A percentile compares a stretch with the other conserved stretches of the same genome.
Conservation (phyloP, 2,888 invertebrate genomes). For the Tenthredo amoena region DNA sequence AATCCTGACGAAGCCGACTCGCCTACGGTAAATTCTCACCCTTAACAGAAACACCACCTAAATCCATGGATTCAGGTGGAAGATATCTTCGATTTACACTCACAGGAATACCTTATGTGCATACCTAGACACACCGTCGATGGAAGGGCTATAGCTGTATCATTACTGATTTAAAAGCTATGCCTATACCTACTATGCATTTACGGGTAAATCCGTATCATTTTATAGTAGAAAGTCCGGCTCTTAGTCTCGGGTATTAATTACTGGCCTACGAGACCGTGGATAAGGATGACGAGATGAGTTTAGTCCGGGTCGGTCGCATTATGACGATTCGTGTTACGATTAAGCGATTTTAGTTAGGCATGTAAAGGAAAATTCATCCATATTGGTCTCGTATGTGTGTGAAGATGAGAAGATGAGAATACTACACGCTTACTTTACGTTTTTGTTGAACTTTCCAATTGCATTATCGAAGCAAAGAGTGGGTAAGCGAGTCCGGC, state of each 20-base stretch:
- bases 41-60: not conserved
- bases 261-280: not conserved
- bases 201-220: not conserved
- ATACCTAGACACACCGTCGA: not conserved
- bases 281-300: constrained; percentile 8
- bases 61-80: not conserved
- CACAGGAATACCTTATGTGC: not conserved
- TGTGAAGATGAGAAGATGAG: not conserved
- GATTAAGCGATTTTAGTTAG: not conserved
- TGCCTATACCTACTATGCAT: not conserved
- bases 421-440: not conserved
- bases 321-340: not conserved
- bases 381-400: not conserved
- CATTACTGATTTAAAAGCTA: not conserved
- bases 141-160: not conserved
- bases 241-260: constrained; percentile 4
- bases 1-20: not conserved
- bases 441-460: not conserved
- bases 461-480: not conserved
- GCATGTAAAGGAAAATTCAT: not conserved
- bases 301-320: not conserved
- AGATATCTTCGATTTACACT: not conserved
- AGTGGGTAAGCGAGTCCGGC: not conserved
- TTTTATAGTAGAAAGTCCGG: constrained; percentile 27
- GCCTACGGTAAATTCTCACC: not conserved